Evolutionary conservation across 2,797 vertebrate species (phyloP).

Genomic region (Sylvilagus floridanus): DNA sequence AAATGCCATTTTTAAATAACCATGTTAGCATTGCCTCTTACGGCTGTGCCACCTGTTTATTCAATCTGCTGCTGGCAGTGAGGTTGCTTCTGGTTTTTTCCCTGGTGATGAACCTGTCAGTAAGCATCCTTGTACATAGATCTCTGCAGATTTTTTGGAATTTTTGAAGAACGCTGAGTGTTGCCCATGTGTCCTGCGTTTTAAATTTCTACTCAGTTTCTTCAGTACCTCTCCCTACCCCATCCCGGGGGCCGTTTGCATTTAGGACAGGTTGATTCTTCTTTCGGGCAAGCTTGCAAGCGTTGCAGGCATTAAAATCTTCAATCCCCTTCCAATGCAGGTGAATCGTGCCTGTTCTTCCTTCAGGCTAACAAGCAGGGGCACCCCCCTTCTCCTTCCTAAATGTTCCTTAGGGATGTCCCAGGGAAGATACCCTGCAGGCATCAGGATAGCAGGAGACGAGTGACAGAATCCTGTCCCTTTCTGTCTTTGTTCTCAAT

Average conservation of each 20-base stretch:
- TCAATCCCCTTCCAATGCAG: background rate
- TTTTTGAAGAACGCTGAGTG: background rate
- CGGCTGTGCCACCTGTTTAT: accelerated
- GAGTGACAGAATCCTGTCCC: background rate
- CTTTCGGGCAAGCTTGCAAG: background rate
- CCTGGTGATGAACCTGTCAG: background rate
- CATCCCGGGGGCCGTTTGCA: background rate
- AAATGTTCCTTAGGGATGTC: too few relatives aligned
- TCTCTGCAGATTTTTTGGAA: background rate
- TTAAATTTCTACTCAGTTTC: background rate
- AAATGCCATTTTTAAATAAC: background rate
- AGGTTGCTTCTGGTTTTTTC: background rate
- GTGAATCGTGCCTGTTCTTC: background rate
- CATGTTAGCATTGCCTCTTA: background rate
- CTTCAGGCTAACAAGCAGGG: background rate
- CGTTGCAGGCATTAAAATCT: background rate
- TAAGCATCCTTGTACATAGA: background rate
- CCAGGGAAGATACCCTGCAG: background rate
- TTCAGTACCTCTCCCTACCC: background rate
- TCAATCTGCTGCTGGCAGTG: background rate
- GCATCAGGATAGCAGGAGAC: background rate
- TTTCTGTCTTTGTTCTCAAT: background rate
- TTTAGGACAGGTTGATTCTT: background rate
- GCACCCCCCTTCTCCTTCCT: background rate
- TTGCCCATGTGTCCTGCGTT: background rate